Conservation (phyloP, 2,888 invertebrate species). For the Megamerina dolium region DNA sequence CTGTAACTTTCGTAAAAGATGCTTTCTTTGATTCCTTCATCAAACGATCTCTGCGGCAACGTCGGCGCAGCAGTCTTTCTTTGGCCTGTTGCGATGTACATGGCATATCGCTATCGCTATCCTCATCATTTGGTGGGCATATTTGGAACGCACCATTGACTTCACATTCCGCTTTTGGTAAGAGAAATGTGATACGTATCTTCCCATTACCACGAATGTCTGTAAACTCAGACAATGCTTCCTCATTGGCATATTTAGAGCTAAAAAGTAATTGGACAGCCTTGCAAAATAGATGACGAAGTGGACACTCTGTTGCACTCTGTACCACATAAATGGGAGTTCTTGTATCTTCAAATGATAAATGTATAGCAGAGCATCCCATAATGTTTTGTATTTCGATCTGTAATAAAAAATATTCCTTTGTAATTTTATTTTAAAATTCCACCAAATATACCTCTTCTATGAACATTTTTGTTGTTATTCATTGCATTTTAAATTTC, state of each 20-base stretch:
- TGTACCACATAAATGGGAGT: constrained; percentile 11
- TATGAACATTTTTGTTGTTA: constrained; percentile 10
- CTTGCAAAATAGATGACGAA: constrained; percentile 7
- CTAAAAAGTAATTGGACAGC: constrained; percentile 15
- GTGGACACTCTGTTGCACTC: constrained; percentile 8
- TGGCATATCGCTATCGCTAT: constrained; percentile 4
- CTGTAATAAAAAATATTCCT: not conserved
- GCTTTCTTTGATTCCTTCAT: not conserved
- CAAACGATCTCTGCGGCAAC: not conserved
- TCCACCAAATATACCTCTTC: constrained; percentile 4
- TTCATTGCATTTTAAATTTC: no score
- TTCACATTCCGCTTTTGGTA: constrained; percentile 3
- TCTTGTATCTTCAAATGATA: not conserved
- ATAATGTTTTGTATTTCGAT: constrained; percentile 10
- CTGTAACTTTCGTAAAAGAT: constrained; percentile 4
- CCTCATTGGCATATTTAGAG: constrained; percentile 11
- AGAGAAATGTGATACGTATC: constrained; percentile 7
- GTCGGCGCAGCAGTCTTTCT: constrained; percentile 3
- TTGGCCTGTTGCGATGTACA: constrained; percentile 10
- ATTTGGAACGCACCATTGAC: not conserved
- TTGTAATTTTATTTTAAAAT: not conserved
- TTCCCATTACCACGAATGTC: constrained; percentile 10
- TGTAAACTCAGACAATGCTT: constrained; percentile 10
- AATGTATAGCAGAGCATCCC: constrained; percentile 3
- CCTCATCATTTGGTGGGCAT: no score